A percentile compares a stretch with the other conserved stretches of the same genome.
Conservation (phyloP, 2,113 vertebrate genomes). For the Ictidomys tridecemlineatus region DNA sequence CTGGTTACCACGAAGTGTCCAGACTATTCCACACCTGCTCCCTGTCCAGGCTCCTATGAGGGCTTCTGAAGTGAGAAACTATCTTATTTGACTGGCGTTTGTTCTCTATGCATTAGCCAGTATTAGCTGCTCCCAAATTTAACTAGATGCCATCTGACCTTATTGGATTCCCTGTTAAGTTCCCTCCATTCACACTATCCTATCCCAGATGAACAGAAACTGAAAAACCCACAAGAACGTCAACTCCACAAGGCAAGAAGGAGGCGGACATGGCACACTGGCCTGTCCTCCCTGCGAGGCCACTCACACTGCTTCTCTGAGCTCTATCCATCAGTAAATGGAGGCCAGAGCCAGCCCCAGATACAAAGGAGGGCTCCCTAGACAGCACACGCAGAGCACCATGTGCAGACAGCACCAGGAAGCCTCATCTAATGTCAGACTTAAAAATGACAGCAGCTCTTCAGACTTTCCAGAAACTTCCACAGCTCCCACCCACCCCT, state of each 20-base stretch:
- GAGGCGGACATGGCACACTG: not conserved
- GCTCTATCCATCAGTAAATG: not conserved
- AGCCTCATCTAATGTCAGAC: not conserved
- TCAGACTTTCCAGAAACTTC: not conserved
- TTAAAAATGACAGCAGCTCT: not conserved
- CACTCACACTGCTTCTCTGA: not conserved
- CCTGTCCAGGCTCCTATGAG: not conserved
- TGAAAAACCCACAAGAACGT: not conserved
- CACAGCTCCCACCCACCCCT: not conserved
- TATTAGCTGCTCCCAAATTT: not conserved
- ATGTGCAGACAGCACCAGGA: accelerated
- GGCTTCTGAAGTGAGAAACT: not conserved
- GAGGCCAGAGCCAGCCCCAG: not conserved
- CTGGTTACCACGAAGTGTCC: not conserved
- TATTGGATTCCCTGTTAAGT: not conserved
- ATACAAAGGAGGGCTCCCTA: not conserved
- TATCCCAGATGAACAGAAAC: not conserved
- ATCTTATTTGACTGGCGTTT: not conserved
- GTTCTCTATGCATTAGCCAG: not conserved
- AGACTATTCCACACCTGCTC: too few species aligned
- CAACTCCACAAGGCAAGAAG: not conserved
- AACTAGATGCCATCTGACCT: too few species aligned
- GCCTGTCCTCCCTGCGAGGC: too few species aligned
- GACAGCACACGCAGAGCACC: not conserved
- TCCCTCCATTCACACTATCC: not conserved